Conservation (phyloP, 2,888 invertebrate species). For the Melieria picta region DNA sequence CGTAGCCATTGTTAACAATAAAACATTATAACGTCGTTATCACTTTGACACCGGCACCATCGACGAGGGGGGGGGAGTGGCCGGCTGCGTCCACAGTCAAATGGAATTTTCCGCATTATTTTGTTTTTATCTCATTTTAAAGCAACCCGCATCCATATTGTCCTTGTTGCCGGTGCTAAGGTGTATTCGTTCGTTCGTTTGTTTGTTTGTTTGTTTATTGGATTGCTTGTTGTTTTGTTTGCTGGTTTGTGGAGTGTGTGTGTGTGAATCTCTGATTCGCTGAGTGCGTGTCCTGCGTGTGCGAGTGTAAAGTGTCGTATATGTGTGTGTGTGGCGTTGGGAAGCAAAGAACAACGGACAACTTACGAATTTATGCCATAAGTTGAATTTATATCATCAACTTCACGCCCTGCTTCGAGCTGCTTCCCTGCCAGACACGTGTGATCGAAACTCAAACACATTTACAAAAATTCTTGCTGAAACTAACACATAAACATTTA, state of each 20-base stretch:
- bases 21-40: constrained; percentile 44
- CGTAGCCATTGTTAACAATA: constrained; percentile 30
- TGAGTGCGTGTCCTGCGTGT: too few relatives aligned
- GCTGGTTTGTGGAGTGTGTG: not conserved
- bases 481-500: too few relatives aligned
- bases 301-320: too few relatives aligned
- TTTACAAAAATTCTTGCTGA: too few relatives aligned
- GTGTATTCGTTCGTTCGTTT: not conserved
- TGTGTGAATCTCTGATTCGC: not conserved
- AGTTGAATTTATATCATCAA: constrained; percentile 17
- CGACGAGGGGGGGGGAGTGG: not conserved
- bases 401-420: not conserved
- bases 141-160: not conserved
- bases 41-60: constrained; percentile 29
- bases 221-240: not conserved
- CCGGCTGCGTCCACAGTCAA: not conserved
- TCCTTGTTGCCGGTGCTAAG: not conserved
- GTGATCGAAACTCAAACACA: too few relatives aligned
- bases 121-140: constrained; percentile 18
- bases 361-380: not conserved
- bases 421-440: too few relatives aligned
- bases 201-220: not conserved
- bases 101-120: constrained; percentile 15
- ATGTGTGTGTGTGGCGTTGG: too few relatives aligned
- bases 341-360: too few relatives aligned